Evolutionary conservation across 64 coral and sea anemone genomes (phyloP), one percentile per base, ranked within the genome.

Genomic region (Pachyseris speciosa): DNA sequence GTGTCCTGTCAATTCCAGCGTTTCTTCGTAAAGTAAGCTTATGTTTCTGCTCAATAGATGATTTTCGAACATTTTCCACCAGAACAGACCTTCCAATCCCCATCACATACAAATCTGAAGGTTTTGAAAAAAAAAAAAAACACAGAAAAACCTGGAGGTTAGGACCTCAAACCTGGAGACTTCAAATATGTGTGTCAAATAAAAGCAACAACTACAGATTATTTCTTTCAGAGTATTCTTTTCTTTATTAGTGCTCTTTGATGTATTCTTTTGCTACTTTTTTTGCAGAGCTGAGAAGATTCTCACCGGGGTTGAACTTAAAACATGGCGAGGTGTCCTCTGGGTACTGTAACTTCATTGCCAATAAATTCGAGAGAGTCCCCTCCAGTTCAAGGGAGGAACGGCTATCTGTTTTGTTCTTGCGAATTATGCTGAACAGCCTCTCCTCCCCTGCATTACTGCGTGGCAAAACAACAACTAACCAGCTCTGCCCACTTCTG

Each of bases 371-470:
- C 22, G 38, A 28, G 17, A 91, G 88, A 33, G 88, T 91, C 34
- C 69, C 88, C 30, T 91, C 59, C 28, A 37, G 38, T 44, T 91
- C 45, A 50, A 91, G 64, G 60, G 40, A 69, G 37, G 78, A 58
- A 48, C 88, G 20, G 29, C 63, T 83, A 31, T 78, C 57, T 69
- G 88, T 83, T 55, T 83, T 91, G 76, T 91, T 91, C 47, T 91
- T 30, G 28, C 28, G 12, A 11, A 91, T 69, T 43, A 91, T 83
- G 16, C 77, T 84, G 52, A 91, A 91, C 55, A 91, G 43, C 64
- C 78, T 59, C 57, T 84, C 78, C 64, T 91, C 64, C 20, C 43
- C 89, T 38, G 89, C 89, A 91, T 91, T 91, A n/a, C 74, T 81
- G 75, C 83, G 88, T 45, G 87, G 87, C 17, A 90, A 64, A n/a